Base-by-base conservation (phyloP, 1,140 invertebrate species). In the Pollicipes pollicipes region DNA sequence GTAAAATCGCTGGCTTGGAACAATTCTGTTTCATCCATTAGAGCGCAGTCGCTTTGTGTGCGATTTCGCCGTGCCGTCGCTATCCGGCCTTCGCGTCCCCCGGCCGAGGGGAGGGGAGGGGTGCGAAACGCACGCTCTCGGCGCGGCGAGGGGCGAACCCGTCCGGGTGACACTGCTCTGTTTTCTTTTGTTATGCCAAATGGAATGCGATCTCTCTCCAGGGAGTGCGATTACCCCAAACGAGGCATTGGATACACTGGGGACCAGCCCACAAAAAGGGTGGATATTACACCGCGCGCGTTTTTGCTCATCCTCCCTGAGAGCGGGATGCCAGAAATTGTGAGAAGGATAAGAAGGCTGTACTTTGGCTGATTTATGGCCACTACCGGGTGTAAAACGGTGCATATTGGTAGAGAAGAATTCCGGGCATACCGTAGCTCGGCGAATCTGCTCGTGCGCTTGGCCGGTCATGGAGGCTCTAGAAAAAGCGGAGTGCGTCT, bases 161-260 rank as follows among this genome's bases (percentile, higher is more conserved):
- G 45, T 13, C 6, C 45, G 10, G 45, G 45, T 58, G 45, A 58
- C 45, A 58, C 45, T 58, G 17, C 45, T 58, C 6, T 58, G 17
- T 58, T 66, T 66, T 66, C 64, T 66, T 66, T 66, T 66, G 64
- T 66, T 66, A 29, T 66, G 64, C 64, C 64, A 66, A 66, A 66
- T 66, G 64, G 64, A 66, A 66, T 66, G 64, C 28, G 64, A 66
- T 66, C n/a, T 66, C n/a, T 29, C 64, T n/a, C 64, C 24, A 10
- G 64, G 28, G 64, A 28, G n/a, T 28, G 64, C n/a, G 28, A 66
- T 66, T 29, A 66, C 64, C 64, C 64, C 64, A 66, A 66, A 66
- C 64, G 64, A 28, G 64, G n/a, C 27, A 66, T 28, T 24, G 64
- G 17, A 28, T 28, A 28, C 64, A 66, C 64, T 58, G 45, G 45